Evolutionary conservation across 2,888 invertebrate species (phyloP).

Genomic region (Cheilosia impressa): DNA sequence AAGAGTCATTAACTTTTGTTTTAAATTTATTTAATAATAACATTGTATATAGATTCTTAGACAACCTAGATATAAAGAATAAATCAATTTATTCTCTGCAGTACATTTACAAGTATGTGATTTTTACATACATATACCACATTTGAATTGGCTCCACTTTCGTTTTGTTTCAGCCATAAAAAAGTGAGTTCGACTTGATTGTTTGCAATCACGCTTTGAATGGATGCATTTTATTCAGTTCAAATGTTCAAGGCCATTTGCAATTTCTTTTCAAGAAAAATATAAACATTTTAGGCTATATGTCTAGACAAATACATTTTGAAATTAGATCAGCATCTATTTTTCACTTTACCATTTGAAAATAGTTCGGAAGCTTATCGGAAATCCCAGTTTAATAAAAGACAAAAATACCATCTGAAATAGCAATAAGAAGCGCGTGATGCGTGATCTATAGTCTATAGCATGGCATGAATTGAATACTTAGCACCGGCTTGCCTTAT

Average conservation of each 20-base stretch:
- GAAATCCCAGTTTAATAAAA: slow-evolving; percentile 15
- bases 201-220: slow-evolving; percentile 9
- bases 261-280: slow-evolving; percentile 15
- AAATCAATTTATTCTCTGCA: too few relatives aligned
- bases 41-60: too few relatives aligned
- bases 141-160: background rate
- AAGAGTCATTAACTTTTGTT: too few relatives aligned
- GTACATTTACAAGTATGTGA: too few relatives aligned
- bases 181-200: background rate
- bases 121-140: too few relatives aligned
- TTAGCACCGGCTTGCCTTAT: slow-evolving; percentile 45
- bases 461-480: background rate
- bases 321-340: slow-evolving; percentile 47
- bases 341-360: slow-evolving; percentile 19
- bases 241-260: slow-evolving; percentile 23
- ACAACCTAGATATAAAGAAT: too few relatives aligned
- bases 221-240: slow-evolving; percentile 13
- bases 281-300: slow-evolving; percentile 12
- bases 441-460: slow-evolving; percentile 13
- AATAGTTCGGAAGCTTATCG: slow-evolving; percentile 54
- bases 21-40: too few relatives aligned
- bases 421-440: slow-evolving; percentile 30
- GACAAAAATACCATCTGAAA: background rate
- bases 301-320: slow-evolving; percentile 32
- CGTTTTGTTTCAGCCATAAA: background rate